Evolutionary conservation across 2,797 vertebrate genomes (phyloP).

Genomic region (Pagetopsis macropterus): DNA sequence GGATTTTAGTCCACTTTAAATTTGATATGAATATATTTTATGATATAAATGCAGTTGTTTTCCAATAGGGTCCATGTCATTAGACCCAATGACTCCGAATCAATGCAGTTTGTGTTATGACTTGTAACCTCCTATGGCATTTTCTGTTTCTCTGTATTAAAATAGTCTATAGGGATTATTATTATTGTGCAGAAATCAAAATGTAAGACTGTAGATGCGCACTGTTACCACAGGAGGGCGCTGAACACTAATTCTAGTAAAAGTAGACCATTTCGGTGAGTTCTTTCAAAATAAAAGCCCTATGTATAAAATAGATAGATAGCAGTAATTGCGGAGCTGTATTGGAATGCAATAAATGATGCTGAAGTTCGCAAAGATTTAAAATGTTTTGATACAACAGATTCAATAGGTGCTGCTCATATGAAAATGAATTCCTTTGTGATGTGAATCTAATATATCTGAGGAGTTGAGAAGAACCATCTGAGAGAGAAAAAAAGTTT

Average conservation of each 20-base stretch:
- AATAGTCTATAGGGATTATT: neutral
- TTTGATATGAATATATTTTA: too few species aligned
- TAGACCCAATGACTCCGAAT: too few species aligned
- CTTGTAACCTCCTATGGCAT: too few species aligned
- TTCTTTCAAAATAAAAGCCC: constrained; percentile 27
- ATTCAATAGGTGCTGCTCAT: neutral
- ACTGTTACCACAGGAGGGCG: constrained; percentile 17
- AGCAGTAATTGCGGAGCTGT: neutral
- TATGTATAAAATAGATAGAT: neutral
- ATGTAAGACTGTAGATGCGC: neutral
- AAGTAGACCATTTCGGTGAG: neutral
- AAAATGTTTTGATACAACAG: neutral
- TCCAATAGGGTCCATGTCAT: too few species aligned
- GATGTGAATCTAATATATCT: neutral
- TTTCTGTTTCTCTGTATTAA: neutral
- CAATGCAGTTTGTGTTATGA: too few species aligned
- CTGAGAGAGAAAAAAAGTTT: constrained; percentile 1
- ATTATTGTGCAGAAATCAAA: neutral
- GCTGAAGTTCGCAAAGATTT: neutral
- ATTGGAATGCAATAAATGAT: neutral
- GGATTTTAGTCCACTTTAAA: too few species aligned
- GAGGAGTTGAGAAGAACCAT: constrained; percentile 1
- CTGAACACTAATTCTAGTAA: neutral
- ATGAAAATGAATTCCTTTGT: neutral
- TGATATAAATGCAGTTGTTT: too few species aligned